Evolutionary conservation across 2,113 vertebrate species (phyloP).

Genomic region (Pluvialis apricaria): DNA sequence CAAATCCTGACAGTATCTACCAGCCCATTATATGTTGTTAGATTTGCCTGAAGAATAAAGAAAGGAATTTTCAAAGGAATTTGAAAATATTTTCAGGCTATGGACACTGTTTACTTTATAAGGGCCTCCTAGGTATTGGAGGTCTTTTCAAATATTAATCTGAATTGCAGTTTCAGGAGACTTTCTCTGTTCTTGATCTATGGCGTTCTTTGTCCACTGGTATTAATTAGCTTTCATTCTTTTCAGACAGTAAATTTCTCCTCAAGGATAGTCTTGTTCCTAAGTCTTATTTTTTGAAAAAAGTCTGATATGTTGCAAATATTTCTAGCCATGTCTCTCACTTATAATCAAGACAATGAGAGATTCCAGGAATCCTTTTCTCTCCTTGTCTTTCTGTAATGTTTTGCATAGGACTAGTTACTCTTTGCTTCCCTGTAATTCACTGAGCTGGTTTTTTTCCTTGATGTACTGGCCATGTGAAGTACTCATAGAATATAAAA

Average conservation of each 20-base stretch:
- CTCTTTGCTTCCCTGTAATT: not conserved
- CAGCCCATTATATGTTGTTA: not conserved
- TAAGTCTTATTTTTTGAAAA: not conserved
- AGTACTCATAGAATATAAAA: not conserved
- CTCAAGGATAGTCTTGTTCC: not conserved
- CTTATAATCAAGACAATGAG: not conserved
- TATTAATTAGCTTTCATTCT: not conserved
- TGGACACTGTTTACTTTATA: not conserved
- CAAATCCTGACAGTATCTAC: not conserved
- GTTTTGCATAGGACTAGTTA: not conserved
- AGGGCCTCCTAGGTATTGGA: not conserved
- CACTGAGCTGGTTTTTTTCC: not conserved
- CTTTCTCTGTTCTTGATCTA: not conserved
- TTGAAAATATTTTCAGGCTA: not conserved
- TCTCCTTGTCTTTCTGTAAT: not conserved
- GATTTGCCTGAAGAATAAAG: slow-evolving; percentile 5
- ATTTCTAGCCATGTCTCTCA: not conserved
- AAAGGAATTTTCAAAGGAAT: slow-evolving; percentile 9
- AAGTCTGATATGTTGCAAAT: not conserved
- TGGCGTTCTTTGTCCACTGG: not conserved
- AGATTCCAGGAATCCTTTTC: not conserved
- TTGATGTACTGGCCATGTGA: not conserved
- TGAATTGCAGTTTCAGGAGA: not conserved
- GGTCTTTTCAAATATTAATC: slow-evolving; percentile 34
- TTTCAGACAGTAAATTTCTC: not conserved